phyloP scores from a whole-genome alignment of 1,140 invertebrate species.

The Pemphigus obesinymphae region DNA sequence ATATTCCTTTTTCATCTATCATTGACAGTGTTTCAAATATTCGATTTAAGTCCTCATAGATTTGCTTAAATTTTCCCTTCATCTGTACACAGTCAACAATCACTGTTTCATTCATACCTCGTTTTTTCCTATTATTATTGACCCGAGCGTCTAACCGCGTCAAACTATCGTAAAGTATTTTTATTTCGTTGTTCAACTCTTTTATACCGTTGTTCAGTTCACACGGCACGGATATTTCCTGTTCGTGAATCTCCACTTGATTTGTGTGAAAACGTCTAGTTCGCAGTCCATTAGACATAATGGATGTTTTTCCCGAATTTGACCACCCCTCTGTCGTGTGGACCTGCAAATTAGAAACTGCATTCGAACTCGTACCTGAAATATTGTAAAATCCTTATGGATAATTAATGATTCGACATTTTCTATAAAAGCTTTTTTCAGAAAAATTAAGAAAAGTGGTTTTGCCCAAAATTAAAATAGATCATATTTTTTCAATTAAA shows the following conservation, averaged over 20 bases:
- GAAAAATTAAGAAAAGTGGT: too few relatives aligned
- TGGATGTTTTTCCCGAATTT: neutral
- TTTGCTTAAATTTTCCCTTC: conserved; percentile 8
- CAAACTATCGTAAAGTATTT: neutral
- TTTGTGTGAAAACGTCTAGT: neutral
- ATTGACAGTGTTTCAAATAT: neutral
- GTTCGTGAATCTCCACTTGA: neutral
- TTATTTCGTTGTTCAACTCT: neutral
- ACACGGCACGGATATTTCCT: neutral
- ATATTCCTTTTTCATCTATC: neutral
- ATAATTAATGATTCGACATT: too few relatives aligned
- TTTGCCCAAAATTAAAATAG: too few relatives aligned
- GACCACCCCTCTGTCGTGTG: neutral
- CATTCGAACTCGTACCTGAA: neutral
- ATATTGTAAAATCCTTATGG: neutral
- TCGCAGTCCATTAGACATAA: neutral
- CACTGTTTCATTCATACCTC: neutral
- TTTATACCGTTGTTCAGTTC: neutral
- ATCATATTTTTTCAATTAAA: too few relatives aligned
- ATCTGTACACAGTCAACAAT: neutral
- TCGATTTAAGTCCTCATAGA: neutral
- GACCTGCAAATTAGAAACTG: neutral
- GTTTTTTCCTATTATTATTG: neutral
- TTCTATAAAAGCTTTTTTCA: neutral
- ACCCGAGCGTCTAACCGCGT: neutral